Evolutionary conservation across 2,113 vertebrate genomes (phyloP).

Genomic region (Alouatta palliata): DNA sequence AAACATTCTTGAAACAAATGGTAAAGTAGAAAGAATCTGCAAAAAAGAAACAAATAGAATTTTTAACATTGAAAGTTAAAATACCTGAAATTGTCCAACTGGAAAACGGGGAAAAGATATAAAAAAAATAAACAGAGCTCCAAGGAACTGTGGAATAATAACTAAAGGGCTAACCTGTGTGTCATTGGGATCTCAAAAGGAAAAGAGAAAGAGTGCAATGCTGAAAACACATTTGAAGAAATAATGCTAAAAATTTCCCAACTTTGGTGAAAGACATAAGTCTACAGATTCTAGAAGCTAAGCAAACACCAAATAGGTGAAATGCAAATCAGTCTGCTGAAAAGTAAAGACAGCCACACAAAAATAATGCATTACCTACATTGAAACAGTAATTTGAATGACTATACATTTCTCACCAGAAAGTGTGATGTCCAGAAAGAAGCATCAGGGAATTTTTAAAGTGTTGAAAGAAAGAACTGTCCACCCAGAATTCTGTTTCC

Average conservation of each 20-base stretch:
- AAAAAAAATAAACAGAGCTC: not conserved
- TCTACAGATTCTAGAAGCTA: not conserved
- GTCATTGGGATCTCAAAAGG: not conserved
- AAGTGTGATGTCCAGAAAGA: not conserved
- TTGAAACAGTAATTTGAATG: too few relatives aligned
- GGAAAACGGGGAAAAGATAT: not conserved
- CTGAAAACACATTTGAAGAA: not conserved
- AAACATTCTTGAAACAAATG: conserved; percentile 16
- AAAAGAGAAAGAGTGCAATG: not conserved
- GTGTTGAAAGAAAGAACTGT: not conserved
- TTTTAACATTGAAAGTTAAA: not conserved
- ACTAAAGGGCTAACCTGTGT: not conserved
- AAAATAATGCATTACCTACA: not conserved
- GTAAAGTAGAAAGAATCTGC: not conserved
- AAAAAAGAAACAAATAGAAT: not conserved
- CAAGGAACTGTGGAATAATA: not conserved
- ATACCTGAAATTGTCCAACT: not conserved
- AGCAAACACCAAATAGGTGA: not conserved
- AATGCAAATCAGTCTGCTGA: not conserved
- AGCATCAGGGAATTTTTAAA: not conserved
- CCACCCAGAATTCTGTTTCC: not conserved
- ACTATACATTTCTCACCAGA: not conserved
- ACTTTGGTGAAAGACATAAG: not conserved
- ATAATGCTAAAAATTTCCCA: not conserved
- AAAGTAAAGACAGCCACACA: not conserved